Percentiles rank a stretch among this genome's conserved stretches.
phyloP scores from a whole-genome alignment of 2,113 vertebrate species.

The human (Homo sapiens) region DNA sequence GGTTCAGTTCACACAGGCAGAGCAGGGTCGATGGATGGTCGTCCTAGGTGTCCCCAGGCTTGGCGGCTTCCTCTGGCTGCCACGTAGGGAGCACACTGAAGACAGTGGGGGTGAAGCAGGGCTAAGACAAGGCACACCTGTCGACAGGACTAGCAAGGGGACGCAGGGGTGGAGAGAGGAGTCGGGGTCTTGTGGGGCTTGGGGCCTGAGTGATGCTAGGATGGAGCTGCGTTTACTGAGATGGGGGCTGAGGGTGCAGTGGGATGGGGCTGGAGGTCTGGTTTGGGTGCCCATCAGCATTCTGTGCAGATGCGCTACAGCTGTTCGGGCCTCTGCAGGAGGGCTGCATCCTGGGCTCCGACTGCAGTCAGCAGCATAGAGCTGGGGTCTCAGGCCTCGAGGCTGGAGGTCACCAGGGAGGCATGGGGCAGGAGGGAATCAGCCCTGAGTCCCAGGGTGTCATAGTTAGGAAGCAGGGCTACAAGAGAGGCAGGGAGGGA shows the following conservation, averaged over 20 bases:
- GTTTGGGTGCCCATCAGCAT: neutral
- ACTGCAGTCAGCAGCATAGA: neutral
- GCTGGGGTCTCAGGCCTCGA: neutral
- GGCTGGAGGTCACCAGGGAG: too few species aligned
- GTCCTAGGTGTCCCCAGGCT: neutral
- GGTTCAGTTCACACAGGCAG: neutral
- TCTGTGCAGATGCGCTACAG: too few species aligned
- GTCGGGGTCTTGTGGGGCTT: neutral
- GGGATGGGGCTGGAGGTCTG: neutral
- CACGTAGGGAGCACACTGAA: neutral
- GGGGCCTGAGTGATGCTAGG: neutral
- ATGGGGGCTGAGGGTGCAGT: neutral
- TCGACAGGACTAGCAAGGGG: neutral
- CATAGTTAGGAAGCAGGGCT: neutral
- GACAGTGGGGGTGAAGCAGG: too few species aligned
- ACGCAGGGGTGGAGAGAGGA: accelerated
- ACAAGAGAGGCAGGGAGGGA: neutral
- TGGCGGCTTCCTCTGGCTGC: neutral
- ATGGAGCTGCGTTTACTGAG: neutral
- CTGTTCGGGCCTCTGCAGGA: neutral
- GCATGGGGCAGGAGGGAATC: neutral
- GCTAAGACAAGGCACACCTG: neutral
- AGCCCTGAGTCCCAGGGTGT: neutral
- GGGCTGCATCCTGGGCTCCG: accelerated
- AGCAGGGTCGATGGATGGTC: too few species aligned